Evolutionary conservation across 2,113 vertebrate genomes (phyloP), one percentile per base, ranked within the genome.

Genomic region (Ctenomys sociabilis): DNA sequence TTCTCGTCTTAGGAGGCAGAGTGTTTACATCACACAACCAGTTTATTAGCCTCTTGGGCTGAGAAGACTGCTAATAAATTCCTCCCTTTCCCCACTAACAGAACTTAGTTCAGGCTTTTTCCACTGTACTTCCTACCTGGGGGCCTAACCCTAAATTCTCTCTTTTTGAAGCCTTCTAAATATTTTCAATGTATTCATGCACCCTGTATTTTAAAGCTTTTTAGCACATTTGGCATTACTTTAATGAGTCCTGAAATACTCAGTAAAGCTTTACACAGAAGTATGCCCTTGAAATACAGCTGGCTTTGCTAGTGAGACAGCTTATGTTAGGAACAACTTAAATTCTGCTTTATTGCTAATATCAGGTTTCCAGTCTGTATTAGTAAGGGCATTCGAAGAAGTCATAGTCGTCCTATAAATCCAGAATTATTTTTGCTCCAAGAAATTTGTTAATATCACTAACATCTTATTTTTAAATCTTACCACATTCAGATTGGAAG

Each of bases 401-500:
- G 43, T 54, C 37, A 45, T 1, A 4, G 40, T 66, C 32, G 59
- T 86, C 26, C 21, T 35, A 89, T 57, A 24, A 40, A n/a, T 59
- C 43, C 63, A 61, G 7, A 30, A 77, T 45, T 24, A 81, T 8
- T 83, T 68, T 30, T 73, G 35, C 75, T 89, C 61, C 5, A 87
- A 57, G 24, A 90, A 83, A 84, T 37, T 63, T 30, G 61, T 40
- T 40, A 24, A 63, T 26, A 43, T 52, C 63, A 61, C 19, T 57
- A 4, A 66, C 28, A n/a, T 8, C 13, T 83, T 43, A 80, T 68
- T 68, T 54, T 81, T 54, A 57, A 88, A 49, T n/a, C 97, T 98
- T 97, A 99, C 98, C 98, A 98, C 35, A 90, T 98, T 89, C 0
- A 97, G 97, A n/a, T 70, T 88, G 84, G 98, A 97, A 30, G 98